Evolutionary conservation across 2,888 invertebrate species (phyloP), one percentile per base, ranked within the genome.

Genomic region (Vandiemenella viatica): DNA sequence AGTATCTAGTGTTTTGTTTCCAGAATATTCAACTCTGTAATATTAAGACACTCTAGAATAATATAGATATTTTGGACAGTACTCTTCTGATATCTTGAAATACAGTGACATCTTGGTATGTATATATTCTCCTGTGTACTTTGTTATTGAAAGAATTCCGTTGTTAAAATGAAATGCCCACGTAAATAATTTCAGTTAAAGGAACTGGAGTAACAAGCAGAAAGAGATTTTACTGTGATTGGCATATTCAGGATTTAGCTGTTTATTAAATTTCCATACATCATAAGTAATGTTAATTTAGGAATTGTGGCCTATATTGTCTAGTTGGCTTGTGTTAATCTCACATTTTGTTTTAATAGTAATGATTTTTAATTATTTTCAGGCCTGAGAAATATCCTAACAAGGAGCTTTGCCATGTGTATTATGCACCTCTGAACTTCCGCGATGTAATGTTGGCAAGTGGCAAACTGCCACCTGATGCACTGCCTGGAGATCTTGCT

Each of bases 401-500:
- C 53, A 64, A 70, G 13, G 82, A 84, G 59, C 69, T 90, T 43
- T 93, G 92, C 68, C 76, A 75, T 55, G 92, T 95, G 13, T 87
- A 92, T 67, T 95, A 88, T 69, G 87, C 93, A 1, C 88, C 95
- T 37, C 77, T 97, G 52, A 97, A 97, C 71, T 97, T 97, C 84
- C 81, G 96, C 57, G 97, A 98, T 68, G 81, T 97, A 57, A 98
- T 98, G 97, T 70, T 97, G 62, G 95, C 96, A 21, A 91, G 91
- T 19, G 97, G 96, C 58, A 95, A 96, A 71, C 75, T 97, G 54
- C 90, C 96, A 46, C 92, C 95, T 22, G 97, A 97, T 71, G 93
- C 96, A 43, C 76, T 97, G 50, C 97, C 97, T 13, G 92, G 91
- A 51, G 79, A 85, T 63, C 71, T 87, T 53, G 86, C 86, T 40